Percentiles rank a stretch among this genome's conserved stretches.
phyloP scores from a whole-genome alignment of 2,888 invertebrate genomes.

The Agelastica alni region DNA sequence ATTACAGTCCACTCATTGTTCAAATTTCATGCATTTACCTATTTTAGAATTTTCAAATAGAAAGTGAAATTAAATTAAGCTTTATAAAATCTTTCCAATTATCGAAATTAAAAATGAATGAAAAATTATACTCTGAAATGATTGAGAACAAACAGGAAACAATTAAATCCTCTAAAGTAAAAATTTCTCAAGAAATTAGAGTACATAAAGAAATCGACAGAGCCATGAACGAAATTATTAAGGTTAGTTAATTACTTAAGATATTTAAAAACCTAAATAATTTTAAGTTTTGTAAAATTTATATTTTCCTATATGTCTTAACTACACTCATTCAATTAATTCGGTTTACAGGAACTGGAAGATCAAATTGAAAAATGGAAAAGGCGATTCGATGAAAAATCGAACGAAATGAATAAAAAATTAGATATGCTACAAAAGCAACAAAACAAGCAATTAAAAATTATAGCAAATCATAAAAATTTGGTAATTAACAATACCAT shows the following conservation, averaged over 20 bases:
- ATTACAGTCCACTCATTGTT: too few species aligned
- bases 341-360: constrained; percentile 51
- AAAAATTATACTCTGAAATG: constrained; percentile 42
- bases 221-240: constrained; percentile 46
- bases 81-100: constrained; percentile 51
- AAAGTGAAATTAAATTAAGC: constrained; percentile 44
- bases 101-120: constrained; percentile 53
- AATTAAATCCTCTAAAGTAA: constrained; percentile 44
- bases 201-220: constrained; percentile 50
- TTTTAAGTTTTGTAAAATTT: too few species aligned
- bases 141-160: constrained; percentile 44
- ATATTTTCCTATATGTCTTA: too few species aligned
- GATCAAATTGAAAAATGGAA: constrained; percentile 52
- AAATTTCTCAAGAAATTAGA: constrained; percentile 52
- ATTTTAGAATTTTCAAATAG: constrained; percentile 46
- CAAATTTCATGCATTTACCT: not conserved
- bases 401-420: constrained; percentile 48
- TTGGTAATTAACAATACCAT: too few species aligned
- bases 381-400: constrained; percentile 51
- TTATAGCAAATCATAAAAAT: constrained; percentile 47
- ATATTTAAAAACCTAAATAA: too few species aligned
- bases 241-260: too few species aligned
- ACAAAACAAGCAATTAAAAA: constrained; percentile 49
- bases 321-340: too few species aligned
- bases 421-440: constrained; percentile 52